Evolutionary conservation across 2,888 invertebrate genomes (phyloP).

Genomic region (Thecophora atra): DNA sequence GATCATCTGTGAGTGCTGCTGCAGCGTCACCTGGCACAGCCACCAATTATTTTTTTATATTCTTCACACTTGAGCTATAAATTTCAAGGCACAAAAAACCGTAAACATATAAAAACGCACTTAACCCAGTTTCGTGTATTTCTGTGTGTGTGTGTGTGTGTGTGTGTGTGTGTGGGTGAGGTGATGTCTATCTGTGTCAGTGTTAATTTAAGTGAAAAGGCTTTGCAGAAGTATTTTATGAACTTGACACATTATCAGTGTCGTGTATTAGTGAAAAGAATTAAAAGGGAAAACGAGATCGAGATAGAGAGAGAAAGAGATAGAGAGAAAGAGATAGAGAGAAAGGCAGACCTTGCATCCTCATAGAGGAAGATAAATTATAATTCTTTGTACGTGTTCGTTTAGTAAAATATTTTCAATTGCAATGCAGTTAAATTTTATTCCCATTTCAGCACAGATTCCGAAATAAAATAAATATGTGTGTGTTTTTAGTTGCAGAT

Average conservation of each 20-base stretch:
- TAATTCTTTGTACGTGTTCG: not conserved
- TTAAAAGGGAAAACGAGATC: not conserved
- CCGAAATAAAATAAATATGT: no score
- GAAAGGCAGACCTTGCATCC: not conserved
- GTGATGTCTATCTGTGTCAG: not conserved
- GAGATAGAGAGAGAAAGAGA: not conserved
- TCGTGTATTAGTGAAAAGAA: not conserved
- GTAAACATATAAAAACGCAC: not conserved
- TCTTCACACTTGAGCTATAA: not conserved
- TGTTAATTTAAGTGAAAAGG: not conserved
- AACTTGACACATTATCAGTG: conserved; percentile 23
- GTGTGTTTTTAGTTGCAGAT: no score
- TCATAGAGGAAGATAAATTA: not conserved
- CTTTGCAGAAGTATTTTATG: conserved; percentile 19
- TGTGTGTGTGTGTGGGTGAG: not conserved
- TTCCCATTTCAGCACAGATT: no score
- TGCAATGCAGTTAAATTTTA: not conserved
- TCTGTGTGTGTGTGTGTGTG: not conserved
- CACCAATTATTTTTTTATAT: conserved; percentile 8
- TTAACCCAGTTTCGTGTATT: conserved; percentile 3
- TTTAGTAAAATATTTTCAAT: not conserved
- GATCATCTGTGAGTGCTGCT: not conserved
- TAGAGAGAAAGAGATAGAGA: not conserved
- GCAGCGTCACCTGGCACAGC: not conserved
- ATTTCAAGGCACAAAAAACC: not conserved